Evolutionary conservation across 2,797 vertebrate species (phyloP), one percentile per base, ranked within the genome.

Genomic region (Phylloscopus collybita): DNA sequence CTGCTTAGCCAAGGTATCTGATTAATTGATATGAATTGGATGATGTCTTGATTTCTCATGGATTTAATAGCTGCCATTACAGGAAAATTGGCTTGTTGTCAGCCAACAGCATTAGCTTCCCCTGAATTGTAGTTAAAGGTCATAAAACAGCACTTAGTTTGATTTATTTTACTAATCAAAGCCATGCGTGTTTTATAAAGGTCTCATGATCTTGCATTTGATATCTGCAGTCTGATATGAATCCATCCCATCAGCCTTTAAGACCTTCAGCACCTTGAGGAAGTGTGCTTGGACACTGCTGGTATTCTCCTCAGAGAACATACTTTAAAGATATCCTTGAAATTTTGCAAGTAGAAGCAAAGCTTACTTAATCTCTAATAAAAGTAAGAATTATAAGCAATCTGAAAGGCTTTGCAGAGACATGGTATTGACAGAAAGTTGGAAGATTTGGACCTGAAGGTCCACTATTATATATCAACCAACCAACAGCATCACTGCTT

Each of bases 121-220:
- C 80, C 38, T 65, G 84, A 96, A 90, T 56, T 86, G 44, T 86
- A 51, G 27, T 47, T 93, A 95, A 96, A 97, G 64, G 80, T 95
- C 83, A 91, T 96, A 96, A 97, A 94, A 47, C 6, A 95, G 36
- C 53, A 85, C 80, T 97, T 96, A 80, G 30, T 86, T 96, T 97
- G 85, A 97, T 96, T 96, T 71, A 95, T 95, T 90, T 93, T 95
- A 92, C 92, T 97, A 97, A 96, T 80, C 54, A 96, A 93, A 97
- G 69, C 27, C 34, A 60, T 94, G 86, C 6, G 5, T 94, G 44
- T 94, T 95, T 97, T 92, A 96, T 75, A 85, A 96, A 97, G 70
- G 19, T 91, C 36, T 95, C 18, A 45, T 75, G 73, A 86, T 94
- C 88, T 79, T 81, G 27, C 42, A 89, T 80, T 92, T 82, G 51